Percentiles rank a stretch among this genome's conserved stretches.
These are phyloP conservation scores for Microtus montanus DNA, from an alignment of 2,113 vertebrate species.

Conservation along the genomic window DNA sequence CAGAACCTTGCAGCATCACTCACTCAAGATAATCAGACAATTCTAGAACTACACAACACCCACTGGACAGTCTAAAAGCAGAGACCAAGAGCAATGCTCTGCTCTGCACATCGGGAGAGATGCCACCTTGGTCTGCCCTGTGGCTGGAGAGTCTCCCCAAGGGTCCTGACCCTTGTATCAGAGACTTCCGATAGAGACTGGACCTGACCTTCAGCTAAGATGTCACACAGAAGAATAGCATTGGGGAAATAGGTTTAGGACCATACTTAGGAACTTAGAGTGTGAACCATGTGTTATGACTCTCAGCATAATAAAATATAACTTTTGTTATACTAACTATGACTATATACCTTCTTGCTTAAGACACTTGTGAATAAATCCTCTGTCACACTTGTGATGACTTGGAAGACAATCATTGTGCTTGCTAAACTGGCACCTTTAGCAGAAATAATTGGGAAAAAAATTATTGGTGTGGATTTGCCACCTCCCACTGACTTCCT, in stretches of 20 bases:
- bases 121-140: background rate
- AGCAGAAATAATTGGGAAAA: background rate
- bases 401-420: background rate
- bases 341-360: background rate
- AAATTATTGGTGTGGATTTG: background rate
- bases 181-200: background rate
- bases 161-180: background rate
- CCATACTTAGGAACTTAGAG: background rate
- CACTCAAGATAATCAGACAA: background rate
- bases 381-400: background rate
- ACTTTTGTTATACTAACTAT: background rate
- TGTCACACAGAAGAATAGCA: background rate
- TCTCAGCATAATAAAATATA: background rate
- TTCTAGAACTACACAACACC: background rate
- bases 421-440: background rate
- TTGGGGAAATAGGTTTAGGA: background rate
- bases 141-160: background rate
- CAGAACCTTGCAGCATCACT: background rate
- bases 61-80: background rate
- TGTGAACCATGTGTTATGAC: background rate
- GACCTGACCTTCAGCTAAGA: background rate
- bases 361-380: background rate
- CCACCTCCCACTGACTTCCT: background rate
- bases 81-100: background rate
- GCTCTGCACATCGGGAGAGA: background rate